phyloP scores from a whole-genome alignment of 37 sponge, comb jelly and placozoan species.

The Agelas oroides region DNA sequence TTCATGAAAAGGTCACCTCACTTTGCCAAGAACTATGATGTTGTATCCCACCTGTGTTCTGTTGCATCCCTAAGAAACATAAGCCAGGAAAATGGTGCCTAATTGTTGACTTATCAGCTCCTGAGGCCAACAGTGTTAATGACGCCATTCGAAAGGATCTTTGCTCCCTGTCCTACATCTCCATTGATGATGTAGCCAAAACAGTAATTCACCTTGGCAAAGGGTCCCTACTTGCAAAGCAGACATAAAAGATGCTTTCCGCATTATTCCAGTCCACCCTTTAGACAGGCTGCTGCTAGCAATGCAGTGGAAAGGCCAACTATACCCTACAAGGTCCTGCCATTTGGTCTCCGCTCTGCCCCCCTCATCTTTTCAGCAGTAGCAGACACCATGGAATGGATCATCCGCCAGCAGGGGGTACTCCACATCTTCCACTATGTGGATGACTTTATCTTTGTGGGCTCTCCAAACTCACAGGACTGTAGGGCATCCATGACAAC shows the following conservation, averaged over 20 bases:
- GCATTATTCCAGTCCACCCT: constrained; percentile 13
- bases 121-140: constrained; percentile 24
- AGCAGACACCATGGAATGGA: constrained; percentile 18
- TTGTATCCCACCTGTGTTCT: too few relatives aligned
- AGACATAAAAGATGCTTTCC: constrained; percentile 25
- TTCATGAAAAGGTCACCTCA: too few relatives aligned
- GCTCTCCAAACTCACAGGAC: background rate
- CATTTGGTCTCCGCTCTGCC: constrained; percentile 22
- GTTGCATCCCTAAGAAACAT: too few relatives aligned
- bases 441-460: constrained; percentile 23
- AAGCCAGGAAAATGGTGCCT: constrained; percentile 11
- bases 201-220: background rate
- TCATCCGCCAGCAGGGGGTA: constrained; percentile 5
- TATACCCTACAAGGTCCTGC: background rate
- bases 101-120: constrained; percentile 13
- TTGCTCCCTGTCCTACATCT: constrained; percentile 4
- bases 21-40: too few relatives aligned
- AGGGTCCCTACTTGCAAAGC: too few relatives aligned
- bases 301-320: constrained; percentile 7
- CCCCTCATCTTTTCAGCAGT: too few relatives aligned
- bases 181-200: constrained; percentile 4
- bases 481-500: background rate
- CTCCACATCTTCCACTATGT: constrained; percentile 1
- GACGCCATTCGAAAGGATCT: background rate
- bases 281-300: constrained; percentile 7